Evolutionary conservation across 2,888 invertebrate species (phyloP).

Genomic region (Acanthosepion lycidas): DNA sequence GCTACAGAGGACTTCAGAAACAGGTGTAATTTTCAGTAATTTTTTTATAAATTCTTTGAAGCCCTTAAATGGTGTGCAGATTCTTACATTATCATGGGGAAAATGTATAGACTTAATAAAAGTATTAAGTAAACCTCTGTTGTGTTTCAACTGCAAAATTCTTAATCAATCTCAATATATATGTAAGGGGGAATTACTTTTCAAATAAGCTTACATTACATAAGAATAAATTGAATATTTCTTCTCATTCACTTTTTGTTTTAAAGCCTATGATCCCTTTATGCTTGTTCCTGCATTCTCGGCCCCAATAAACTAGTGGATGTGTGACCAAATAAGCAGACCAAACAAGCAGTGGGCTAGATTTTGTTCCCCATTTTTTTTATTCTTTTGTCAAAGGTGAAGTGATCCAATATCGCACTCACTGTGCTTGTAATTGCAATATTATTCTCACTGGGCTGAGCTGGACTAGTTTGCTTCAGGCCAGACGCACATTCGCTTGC

Average conservation of each 20-base stretch:
- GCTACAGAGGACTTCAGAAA: too few species aligned
- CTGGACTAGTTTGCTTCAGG: not conserved
- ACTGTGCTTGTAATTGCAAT: constrained; percentile 33
- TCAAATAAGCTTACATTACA: too few species aligned
- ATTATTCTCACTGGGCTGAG: not conserved
- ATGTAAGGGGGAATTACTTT: too few species aligned
- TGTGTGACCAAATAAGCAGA: too few species aligned
- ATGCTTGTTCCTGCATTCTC: not conserved
- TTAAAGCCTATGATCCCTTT: not conserved
- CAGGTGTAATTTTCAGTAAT: too few species aligned
- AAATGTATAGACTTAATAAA: too few species aligned
- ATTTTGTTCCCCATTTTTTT: not conserved
- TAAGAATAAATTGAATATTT: not conserved
- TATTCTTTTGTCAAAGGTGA: not conserved
- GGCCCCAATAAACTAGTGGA: not conserved
- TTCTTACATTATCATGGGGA: too few species aligned
- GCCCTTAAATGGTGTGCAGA: too few species aligned
- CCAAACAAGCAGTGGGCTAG: not conserved
- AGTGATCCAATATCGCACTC: constrained; percentile 7
- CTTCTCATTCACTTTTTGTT: not conserved
- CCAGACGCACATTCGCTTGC: not conserved
- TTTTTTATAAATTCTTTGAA: too few species aligned
- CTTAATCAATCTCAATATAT: too few species aligned
- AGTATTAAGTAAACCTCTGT: too few species aligned
- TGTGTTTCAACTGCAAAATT: too few species aligned